phyloP scores from a whole-genome alignment of 2,888 invertebrate species.

The Eilema griseolum region DNA sequence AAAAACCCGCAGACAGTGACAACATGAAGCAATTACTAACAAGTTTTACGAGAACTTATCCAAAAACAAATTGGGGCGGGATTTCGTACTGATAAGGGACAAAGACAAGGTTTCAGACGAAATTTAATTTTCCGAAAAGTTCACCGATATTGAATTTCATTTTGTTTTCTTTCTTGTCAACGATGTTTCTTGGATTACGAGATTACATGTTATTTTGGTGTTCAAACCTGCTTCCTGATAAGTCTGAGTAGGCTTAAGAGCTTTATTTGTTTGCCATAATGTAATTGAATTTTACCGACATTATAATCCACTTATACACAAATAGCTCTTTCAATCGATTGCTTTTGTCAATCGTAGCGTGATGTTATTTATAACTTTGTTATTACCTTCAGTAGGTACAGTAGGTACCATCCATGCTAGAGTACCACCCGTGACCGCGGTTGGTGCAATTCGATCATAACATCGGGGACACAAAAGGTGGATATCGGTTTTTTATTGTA shows the following conservation, averaged over 20 bases:
- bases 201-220: constrained; percentile 21
- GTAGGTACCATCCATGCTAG: not conserved
- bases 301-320: constrained; percentile 8
- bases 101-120: constrained; percentile 38
- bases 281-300: constrained; percentile 15
- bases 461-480: not conserved
- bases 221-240: not conserved
- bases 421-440: not conserved
- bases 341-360: not conserved
- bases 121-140: constrained; percentile 48
- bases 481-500: not conserved
- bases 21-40: constrained; percentile 50
- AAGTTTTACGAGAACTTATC: constrained; percentile 46
- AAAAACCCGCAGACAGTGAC: constrained; percentile 30
- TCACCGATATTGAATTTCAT: constrained; percentile 36
- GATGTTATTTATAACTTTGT: not conserved
- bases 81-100: constrained; percentile 38
- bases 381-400: not conserved
- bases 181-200: constrained; percentile 9
- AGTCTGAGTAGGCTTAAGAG: constrained; percentile 7
- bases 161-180: constrained; percentile 19
- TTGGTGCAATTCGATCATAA: not conserved
- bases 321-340: not conserved
- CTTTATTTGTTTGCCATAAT: constrained; percentile 6
- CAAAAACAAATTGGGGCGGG: constrained; percentile 35